A percentile compares a stretch with the other conserved stretches of the same genome.
These are phyloP conservation scores for Drosophila grimshawi DNA, from an alignment of 1,140 invertebrate species.

Conservation along the genomic window DNA sequence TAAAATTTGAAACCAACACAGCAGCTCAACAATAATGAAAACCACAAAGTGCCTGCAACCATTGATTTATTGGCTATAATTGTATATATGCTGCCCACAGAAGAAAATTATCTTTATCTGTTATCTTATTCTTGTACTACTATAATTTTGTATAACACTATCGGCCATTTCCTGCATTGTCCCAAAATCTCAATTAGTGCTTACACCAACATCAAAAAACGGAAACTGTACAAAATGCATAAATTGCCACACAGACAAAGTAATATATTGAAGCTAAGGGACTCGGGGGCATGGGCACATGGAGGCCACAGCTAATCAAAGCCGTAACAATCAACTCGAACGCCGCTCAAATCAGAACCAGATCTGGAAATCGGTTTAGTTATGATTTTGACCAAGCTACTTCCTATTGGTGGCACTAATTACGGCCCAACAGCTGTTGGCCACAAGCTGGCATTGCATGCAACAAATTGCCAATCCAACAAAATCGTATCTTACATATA, in stretches of 20 bases:
- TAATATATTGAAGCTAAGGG: background rate
- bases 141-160: conserved; percentile 16
- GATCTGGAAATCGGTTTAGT: conserved; percentile 30
- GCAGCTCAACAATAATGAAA: background rate
- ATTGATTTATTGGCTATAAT: conserved; percentile 12
- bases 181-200: conserved; percentile 52
- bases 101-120: background rate
- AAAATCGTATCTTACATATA: conserved; percentile 18
- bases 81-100: background rate
- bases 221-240: conserved; percentile 68
- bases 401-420: conserved; percentile 42
- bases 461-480: conserved; percentile 41
- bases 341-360: conserved; percentile 37
- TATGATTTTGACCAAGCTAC: conserved; percentile 38
- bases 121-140: conserved; percentile 4
- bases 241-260: conserved; percentile 34
- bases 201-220: conserved; percentile 20
- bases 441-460: conserved; percentile 29
- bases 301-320: background rate
- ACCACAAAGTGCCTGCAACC: background rate
- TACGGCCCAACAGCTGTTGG: conserved; percentile 20
- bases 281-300: too few species aligned
- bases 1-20: background rate
- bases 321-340: conserved; percentile 52
- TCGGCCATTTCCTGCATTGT: conserved; percentile 11